phyloP scores from a whole-genome alignment of 2,888 invertebrate genomes.

The Flexamia atlantica region DNA sequence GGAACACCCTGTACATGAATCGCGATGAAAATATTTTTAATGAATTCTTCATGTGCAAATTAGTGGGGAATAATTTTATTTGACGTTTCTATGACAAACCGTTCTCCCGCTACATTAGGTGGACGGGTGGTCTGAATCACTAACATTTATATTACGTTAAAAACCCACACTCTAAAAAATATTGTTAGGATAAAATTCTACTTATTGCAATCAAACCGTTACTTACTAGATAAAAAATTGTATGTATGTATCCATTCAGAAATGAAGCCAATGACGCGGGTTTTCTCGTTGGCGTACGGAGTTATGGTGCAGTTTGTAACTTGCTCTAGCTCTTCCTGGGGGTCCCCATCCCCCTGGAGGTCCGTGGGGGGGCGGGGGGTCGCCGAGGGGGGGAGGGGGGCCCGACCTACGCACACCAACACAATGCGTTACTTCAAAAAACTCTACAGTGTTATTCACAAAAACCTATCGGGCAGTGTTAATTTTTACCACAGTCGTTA shows the following conservation, averaged over 20 bases:
- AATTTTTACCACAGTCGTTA: not conserved
- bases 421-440: constrained; percentile 29
- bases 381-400: constrained; percentile 70
- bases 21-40: no score
- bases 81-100: no score
- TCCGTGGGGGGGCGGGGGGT: constrained; percentile 71
- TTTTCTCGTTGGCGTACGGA: constrained; percentile 75
- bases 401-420: constrained; percentile 69
- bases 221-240: constrained; percentile 84
- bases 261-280: constrained; percentile 80
- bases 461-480: not conserved
- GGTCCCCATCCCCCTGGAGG: constrained; percentile 73
- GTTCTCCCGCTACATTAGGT: no score
- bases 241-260: constrained; percentile 85
- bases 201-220: constrained; percentile 61
- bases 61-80: no score
- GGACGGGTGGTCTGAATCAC: no score
- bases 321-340: constrained; percentile 66
- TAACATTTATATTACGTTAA: constrained; percentile 6
- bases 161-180: no score
- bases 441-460: constrained; percentile 6
- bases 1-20: no score
- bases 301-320: constrained; percentile 77
- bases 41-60: no score
- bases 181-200: no score